These are phyloP conservation scores for Metopolophium dirhodum DNA, from an alignment of 1,140 invertebrate genomes.

Conservation along the genomic window DNA sequence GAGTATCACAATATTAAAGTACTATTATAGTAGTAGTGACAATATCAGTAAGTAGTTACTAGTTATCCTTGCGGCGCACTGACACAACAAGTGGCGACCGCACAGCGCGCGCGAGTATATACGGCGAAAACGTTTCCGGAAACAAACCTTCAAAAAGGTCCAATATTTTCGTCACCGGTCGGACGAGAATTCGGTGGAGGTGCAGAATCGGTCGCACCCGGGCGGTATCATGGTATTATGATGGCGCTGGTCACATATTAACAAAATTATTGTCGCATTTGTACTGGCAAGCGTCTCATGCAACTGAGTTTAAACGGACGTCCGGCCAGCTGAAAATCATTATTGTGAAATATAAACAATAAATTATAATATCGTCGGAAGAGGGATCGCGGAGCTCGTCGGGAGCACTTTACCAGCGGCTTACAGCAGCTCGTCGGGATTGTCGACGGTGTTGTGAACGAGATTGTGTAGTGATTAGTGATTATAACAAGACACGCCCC, in stretches of 20 bases:
- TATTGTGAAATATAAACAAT: not conserved
- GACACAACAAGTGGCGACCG: not conserved
- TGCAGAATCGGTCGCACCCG: not conserved
- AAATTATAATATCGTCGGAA: not conserved
- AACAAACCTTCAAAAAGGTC: not conserved
- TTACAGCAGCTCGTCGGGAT: not conserved
- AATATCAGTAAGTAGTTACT: not conserved
- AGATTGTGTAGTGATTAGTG: constrained; percentile 28
- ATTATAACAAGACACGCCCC: constrained; percentile 41
- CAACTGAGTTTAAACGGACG: not conserved
- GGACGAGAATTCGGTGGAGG: not conserved
- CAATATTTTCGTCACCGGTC: constrained; percentile 30
- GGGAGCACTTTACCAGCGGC: not conserved
- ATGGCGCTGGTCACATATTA: not conserved
- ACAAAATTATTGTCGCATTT: not conserved
- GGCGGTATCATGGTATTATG: not conserved
- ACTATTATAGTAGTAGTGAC: not conserved
- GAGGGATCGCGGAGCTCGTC: not conserved
- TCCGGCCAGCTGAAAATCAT: not conserved
- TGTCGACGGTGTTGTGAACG: constrained; percentile 21
- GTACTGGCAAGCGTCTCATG: not conserved
- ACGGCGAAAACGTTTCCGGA: not conserved
- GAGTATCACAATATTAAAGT: not conserved
- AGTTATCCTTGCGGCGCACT: not conserved
- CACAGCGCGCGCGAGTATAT: not conserved